Percentiles rank a stretch among this genome's conserved stretches.
Conservation (phyloP, 64 coral and sea anemone species). For the Montipora foliosa region DNA sequence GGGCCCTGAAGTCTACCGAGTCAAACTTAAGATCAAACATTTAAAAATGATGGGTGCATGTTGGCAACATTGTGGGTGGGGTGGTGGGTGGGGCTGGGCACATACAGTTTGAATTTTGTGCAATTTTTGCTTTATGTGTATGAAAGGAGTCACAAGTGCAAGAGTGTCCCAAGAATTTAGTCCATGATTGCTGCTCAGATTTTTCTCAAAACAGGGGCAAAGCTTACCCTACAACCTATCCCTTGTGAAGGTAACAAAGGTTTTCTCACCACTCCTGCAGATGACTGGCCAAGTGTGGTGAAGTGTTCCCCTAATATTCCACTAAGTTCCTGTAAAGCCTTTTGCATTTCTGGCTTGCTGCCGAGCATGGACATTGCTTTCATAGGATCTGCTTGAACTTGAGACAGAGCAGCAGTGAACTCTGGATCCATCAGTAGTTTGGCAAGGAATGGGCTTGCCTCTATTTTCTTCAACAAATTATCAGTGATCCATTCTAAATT, state of each 20-base stretch:
- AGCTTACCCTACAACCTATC: not conserved
- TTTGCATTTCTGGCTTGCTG: slow-evolving; percentile 76
- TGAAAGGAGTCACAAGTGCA: too few relatives aligned
- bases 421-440: slow-evolving; percentile 77
- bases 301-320: slow-evolving; percentile 72
- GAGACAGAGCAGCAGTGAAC: slow-evolving; percentile 66
- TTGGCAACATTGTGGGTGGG: too few relatives aligned
- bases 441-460: slow-evolving; percentile 61
- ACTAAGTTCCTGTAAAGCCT: slow-evolving; percentile 72
- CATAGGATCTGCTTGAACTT: slow-evolving; percentile 72
- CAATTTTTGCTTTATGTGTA: too few relatives aligned
- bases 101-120: too few relatives aligned
- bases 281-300: slow-evolving; percentile 54
- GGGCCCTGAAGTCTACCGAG: too few relatives aligned
- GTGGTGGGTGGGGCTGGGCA: too few relatives aligned
- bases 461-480: slow-evolving; percentile 77
- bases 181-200: too few relatives aligned
- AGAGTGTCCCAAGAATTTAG: too few relatives aligned
- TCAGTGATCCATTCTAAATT: slow-evolving; percentile 70
- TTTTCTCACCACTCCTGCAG: not conserved
- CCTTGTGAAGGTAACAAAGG: not conserved
- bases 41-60: too few relatives aligned
- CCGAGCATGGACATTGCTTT: slow-evolving; percentile 67
- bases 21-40: too few relatives aligned
- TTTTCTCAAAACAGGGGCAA: not conserved